A percentile compares a stretch with the other conserved stretches of the same genome.
Evolutionary conservation across 2,888 invertebrate genomes (phyloP).

Genomic region (Plebejus melissa): DNA sequence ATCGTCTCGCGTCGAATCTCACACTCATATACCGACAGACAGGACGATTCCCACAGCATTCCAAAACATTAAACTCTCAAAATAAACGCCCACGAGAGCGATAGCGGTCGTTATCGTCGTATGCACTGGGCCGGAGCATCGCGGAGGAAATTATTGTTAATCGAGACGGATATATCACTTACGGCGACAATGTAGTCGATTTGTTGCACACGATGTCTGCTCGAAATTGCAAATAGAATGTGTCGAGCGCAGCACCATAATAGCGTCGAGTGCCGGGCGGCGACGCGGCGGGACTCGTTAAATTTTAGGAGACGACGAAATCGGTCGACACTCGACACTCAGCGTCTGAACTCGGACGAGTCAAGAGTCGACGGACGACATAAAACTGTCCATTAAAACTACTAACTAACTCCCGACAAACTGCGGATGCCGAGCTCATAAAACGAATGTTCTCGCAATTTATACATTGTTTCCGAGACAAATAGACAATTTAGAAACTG

Average conservation of each 20-base stretch:
- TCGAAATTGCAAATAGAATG: constrained; percentile 11
- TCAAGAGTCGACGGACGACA: constrained; percentile 4
- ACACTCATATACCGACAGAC: not conserved
- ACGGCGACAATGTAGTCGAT: constrained; percentile 8
- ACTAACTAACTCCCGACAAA: not conserved
- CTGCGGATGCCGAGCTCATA: not conserved
- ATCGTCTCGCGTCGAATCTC: not conserved
- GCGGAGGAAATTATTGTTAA: not conserved
- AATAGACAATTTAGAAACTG: not conserved
- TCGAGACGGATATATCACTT: constrained; percentile 14
- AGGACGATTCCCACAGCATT: constrained; percentile 9
- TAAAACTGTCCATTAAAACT: constrained; percentile 19
- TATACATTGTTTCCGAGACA: constrained; percentile 5
- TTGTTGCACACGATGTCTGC: not conserved
- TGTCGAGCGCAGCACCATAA: not conserved
- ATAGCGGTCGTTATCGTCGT: not conserved
- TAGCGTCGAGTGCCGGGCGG: not conserved
- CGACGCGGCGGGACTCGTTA: constrained; percentile 7
- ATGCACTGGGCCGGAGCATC: not conserved
- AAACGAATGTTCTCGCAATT: not conserved
- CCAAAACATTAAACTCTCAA: constrained; percentile 15
- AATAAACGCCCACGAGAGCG: not conserved
- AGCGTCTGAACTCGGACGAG: not conserved
- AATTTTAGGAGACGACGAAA: constrained; percentile 20
- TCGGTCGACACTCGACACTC: constrained; percentile 12